Evolutionary conservation across 2,113 vertebrate species (phyloP).

Genomic region (Pteropus alecto): DNA sequence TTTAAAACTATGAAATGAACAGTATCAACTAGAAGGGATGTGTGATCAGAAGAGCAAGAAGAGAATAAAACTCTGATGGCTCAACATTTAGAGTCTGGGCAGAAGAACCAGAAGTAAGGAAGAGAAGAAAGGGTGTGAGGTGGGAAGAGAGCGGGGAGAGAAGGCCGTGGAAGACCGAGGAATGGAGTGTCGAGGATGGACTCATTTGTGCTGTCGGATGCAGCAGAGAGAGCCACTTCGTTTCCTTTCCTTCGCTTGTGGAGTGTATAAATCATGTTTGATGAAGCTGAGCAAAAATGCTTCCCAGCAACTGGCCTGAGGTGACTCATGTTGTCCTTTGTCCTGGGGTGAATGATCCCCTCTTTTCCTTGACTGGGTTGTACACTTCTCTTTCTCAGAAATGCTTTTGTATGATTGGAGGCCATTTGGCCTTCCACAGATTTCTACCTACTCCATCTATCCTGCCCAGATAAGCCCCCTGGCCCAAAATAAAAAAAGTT

Average conservation of each 20-base stretch:
- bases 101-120: neutral
- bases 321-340: neutral
- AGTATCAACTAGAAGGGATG: too few species aligned
- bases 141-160: neutral
- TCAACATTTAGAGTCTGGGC: neutral
- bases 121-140: neutral
- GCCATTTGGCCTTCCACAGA: neutral
- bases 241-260: neutral
- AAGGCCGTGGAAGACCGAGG: neutral
- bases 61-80: neutral
- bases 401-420: neutral
- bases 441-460: neutral
- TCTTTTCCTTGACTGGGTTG: neutral
- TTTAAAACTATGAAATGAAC: neutral
- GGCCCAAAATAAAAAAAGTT: neutral
- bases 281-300: neutral
- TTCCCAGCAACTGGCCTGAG: neutral
- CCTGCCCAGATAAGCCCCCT: neutral
- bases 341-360: neutral
- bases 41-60: neutral
- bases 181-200: neutral
- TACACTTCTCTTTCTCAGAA: neutral
- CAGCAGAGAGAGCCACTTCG: neutral
- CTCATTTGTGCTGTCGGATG: accelerated
- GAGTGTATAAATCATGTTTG: accelerated